phyloP scores from a whole-genome alignment of 2,113 vertebrate genomes.

The Seriola rivoliana region DNA sequence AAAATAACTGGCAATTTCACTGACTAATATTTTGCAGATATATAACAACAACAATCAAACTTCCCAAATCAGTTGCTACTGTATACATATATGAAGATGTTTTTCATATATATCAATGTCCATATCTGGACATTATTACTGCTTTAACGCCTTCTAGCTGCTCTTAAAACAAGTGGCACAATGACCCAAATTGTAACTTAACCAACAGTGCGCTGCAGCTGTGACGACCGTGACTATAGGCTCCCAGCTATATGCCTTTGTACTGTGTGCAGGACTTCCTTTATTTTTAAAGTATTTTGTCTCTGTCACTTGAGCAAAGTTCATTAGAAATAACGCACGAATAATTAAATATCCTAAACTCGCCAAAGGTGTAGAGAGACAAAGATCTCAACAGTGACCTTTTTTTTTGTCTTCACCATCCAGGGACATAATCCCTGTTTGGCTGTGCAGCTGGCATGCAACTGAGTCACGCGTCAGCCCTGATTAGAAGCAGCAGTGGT shows the following conservation, averaged over 20 bases:
- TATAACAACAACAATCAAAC: slow-evolving; percentile 58
- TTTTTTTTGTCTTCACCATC: slow-evolving; percentile 81
- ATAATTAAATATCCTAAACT: slow-evolving; percentile 67
- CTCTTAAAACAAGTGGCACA: slow-evolving; percentile 57
- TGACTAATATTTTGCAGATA: slow-evolving; percentile 62
- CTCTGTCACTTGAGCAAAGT: slow-evolving; percentile 48
- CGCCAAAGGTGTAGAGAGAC: slow-evolving; percentile 73
- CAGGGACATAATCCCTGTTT: slow-evolving; percentile 81
- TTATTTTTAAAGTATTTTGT: slow-evolving; percentile 44
- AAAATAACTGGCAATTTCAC: slow-evolving; percentile 71
- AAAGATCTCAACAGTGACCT: slow-evolving; percentile 81
- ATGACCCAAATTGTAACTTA: slow-evolving; percentile 68
- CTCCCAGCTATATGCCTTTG: slow-evolving; percentile 42
- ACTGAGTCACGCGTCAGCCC: slow-evolving; percentile 88
- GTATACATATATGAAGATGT: not conserved
- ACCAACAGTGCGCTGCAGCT: slow-evolving; percentile 53
- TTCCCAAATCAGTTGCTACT: slow-evolving; percentile 37
- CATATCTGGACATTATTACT: slow-evolving; percentile 6
- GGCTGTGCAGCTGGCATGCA: slow-evolving; percentile 82
- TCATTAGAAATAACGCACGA: slow-evolving; percentile 52
- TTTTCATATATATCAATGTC: not conserved
- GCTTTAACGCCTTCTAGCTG: slow-evolving; percentile 42
- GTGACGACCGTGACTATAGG: slow-evolving; percentile 39
- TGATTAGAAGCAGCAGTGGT: slow-evolving; percentile 85
- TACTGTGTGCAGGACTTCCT: slow-evolving; percentile 33